phyloP scores from a whole-genome alignment of 2,113 vertebrate species.

The Notothenia rossii region DNA sequence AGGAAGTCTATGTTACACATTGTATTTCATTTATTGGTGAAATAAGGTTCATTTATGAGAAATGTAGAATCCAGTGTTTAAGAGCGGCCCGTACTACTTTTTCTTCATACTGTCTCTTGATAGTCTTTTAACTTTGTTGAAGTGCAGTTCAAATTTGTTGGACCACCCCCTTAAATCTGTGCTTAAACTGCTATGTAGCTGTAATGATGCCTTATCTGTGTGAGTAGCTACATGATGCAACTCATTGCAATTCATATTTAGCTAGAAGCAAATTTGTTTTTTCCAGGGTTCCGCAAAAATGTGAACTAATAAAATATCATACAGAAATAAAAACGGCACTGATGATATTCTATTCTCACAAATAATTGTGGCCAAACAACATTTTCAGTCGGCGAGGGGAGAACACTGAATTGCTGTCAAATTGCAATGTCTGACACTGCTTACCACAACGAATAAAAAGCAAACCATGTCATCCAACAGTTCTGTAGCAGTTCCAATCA shows the following conservation, averaged over 20 bases:
- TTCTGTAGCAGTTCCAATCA: constrained; percentile 37
- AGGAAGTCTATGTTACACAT: too few species aligned
- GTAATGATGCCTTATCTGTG: neutral
- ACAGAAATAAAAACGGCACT: neutral
- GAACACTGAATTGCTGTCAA: constrained; percentile 14
- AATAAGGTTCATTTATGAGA: neutral
- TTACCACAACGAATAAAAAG: neutral
- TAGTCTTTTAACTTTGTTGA: neutral
- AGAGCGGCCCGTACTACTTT: neutral
- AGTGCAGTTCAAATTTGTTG: neutral
- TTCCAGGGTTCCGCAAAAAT: neutral
- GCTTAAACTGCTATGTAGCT: neutral
- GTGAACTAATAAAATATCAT: neutral
- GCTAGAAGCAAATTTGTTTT: neutral
- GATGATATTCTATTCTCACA: neutral
- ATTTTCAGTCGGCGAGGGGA: neutral
- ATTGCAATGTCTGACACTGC: neutral
- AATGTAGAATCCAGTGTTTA: neutral
- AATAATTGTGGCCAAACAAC: neutral
- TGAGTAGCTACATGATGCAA: constrained; percentile 34
- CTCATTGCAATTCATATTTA: constrained; percentile 30
- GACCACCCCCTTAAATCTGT: neutral
- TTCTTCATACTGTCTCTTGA: neutral
- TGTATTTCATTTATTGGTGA: too few species aligned
- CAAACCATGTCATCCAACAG: constrained; percentile 30